Conservation (phyloP, 2,888 invertebrate genomes). For the Drosophila picticornis region DNA sequence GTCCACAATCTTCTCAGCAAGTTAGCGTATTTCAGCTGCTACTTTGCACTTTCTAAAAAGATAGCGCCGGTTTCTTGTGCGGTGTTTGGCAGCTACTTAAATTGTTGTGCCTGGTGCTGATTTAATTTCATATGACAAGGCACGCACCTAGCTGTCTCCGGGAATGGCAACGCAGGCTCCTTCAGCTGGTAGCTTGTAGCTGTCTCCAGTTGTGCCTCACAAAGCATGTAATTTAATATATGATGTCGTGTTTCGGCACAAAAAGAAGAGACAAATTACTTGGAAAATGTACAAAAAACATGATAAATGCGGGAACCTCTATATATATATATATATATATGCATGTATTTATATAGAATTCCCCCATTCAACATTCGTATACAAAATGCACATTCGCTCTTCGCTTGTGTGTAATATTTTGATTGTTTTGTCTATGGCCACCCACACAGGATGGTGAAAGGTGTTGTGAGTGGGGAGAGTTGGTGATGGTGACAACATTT, state of each 20-base stretch:
- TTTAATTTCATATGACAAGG: conserved; percentile 58
- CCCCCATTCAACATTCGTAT: not conserved
- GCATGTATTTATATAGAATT: not conserved
- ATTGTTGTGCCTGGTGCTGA: conserved; percentile 37
- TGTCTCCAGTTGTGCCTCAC: conserved; percentile 65
- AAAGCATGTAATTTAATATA: conserved; percentile 75
- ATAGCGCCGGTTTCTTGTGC: not conserved
- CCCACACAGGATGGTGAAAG: not conserved
- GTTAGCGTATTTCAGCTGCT: conserved; percentile 14
- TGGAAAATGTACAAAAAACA: conserved; percentile 34
- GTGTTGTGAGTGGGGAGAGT: not conserved
- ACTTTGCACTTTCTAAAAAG: not conserved
- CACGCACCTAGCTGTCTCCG: conserved; percentile 37
- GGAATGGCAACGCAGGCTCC: not conserved
- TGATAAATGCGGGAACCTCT: conserved; percentile 47
- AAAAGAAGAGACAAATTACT: conserved; percentile 25
- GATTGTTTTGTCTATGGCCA: conserved; percentile 39
- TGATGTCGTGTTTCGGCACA: conserved; percentile 46
- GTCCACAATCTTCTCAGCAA: not conserved
- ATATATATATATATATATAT: not conserved
- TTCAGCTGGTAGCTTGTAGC: conserved; percentile 22
- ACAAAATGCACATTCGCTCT: conserved; percentile 30
- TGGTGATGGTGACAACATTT: conserved; percentile 43
- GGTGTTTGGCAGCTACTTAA: conserved; percentile 43
- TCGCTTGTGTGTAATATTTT: conserved; percentile 33